phyloP scores from a whole-genome alignment of 2,888 invertebrate species.

The Bhutanitis thaidina region DNA sequence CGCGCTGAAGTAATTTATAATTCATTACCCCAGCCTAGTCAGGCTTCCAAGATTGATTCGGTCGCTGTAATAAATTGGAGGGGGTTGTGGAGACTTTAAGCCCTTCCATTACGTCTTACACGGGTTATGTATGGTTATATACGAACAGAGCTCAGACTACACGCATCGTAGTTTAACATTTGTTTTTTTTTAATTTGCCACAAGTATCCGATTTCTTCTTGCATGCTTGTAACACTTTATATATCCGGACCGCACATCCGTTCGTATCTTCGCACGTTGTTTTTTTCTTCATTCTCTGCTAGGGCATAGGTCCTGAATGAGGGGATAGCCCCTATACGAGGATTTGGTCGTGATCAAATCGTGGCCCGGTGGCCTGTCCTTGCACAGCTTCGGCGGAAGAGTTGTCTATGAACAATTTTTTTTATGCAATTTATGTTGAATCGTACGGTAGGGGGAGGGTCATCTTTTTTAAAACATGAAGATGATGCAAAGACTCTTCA shows the following conservation, averaged over 20 bases:
- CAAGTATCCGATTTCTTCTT: conserved; percentile 12
- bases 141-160: background rate
- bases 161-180: background rate
- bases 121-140: background rate
- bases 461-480: no score
- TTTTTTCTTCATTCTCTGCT: no score
- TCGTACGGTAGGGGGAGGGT: no score
- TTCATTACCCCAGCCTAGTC: conserved; percentile 26
- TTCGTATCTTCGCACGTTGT: background rate
- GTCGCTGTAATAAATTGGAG: conserved; percentile 13
- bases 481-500: no score
- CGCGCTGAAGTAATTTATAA: conserved; percentile 20
- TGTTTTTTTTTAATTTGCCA: background rate
- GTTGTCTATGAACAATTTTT: no score
- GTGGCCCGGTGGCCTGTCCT: no score
- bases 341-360: no score
- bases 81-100: background rate
- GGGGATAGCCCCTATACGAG: no score
- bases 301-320: no score
- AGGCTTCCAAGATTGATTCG: conserved; percentile 32
- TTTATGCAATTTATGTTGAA: no score
- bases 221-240: conserved; percentile 1
- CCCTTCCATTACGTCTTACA: background rate
- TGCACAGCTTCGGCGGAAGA: no score
- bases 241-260: conserved; percentile 10